phyloP scores from a whole-genome alignment of 2,113 vertebrate species.

The Vulpes lagopus region DNA sequence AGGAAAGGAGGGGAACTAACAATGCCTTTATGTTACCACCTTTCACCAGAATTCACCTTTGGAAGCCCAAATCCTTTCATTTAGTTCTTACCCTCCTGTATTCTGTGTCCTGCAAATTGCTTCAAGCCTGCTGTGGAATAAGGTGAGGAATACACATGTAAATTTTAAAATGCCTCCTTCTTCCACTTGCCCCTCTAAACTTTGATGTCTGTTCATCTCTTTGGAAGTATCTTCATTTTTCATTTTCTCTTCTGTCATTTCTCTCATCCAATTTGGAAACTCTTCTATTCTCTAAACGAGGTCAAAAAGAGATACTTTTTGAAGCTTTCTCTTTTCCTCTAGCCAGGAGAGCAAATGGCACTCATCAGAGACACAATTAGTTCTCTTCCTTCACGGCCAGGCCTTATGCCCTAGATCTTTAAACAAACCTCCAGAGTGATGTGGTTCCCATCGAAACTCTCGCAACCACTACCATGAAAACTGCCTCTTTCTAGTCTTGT shows the following conservation, averaged over 20 bases:
- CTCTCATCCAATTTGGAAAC: neutral
- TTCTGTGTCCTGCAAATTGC: neutral
- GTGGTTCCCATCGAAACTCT: neutral
- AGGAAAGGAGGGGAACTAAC: neutral
- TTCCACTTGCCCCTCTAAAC: neutral
- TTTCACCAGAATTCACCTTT: slow-evolving; percentile 37
- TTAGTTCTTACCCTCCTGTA: neutral
- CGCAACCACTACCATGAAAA: neutral
- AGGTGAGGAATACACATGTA: neutral
- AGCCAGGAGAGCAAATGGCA: neutral
- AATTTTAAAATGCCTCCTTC: neutral
- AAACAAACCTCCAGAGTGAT: neutral
- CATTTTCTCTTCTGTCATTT: slow-evolving; percentile 21
- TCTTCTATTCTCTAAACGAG: neutral
- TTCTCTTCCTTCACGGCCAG: neutral
- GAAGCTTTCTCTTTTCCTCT: neutral
- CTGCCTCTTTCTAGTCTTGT: slow-evolving; percentile 22
- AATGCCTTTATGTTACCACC: neutral
- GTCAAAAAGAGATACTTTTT: neutral
- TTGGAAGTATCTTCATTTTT: neutral
- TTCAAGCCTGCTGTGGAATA: neutral
- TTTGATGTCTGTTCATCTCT: neutral
- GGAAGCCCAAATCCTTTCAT: neutral
- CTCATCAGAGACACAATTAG: neutral
- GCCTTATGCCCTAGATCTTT: neutral